Evolutionary conservation across 2,888 invertebrate species (phyloP), one percentile per base, ranked within the genome.

Genomic region (Limenitis camilla): DNA sequence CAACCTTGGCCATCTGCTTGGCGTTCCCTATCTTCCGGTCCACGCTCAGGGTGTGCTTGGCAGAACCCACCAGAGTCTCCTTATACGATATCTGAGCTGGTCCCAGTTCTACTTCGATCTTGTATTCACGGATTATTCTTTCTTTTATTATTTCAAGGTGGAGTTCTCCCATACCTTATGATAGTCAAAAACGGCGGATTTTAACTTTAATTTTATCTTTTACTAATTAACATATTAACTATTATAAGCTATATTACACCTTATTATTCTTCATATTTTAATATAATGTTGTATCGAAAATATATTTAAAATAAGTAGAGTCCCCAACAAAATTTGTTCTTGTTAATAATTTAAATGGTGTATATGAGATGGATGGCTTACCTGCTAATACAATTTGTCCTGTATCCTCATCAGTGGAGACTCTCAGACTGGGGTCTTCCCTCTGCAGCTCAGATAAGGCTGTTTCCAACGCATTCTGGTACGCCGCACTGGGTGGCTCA

Each of bases 91-190:
- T 97, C 88, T 96, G 96, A 27, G 99, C 79, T 0, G 95, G 92
- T 0, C 99, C 99, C 27, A 98, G 81, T 58, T 97, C 95, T 0
- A 92, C 97, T 9, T 98, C 95, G 49, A 99, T 91, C 71, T 94
- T 95, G 77, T 96, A 98, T 67, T 99, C 97, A 49, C 92, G 91
- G 40, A 91, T 76, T 45, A 99, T 92, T 19, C 99, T 90, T 62
- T 98, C 96, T 71, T 93, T 94, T 36, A 98, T 93, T 55, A 98
- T 93, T 61, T 99, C 98, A 56, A 99, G 88, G 74, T 99, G 99
- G 1, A 99, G 89, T 78, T 99, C 98, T 1, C 99, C 99, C 99
- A 99, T 99, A 9, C 98, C 96, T 91, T 69, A 19, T 29, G 35
- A 6, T 6, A n/a, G n/a, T n/a, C n/a, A n/a, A n/a, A n/a, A n/a